Base-by-base conservation (phyloP, 1,140 invertebrate genomes). In the Drosophila serrata region DNA sequence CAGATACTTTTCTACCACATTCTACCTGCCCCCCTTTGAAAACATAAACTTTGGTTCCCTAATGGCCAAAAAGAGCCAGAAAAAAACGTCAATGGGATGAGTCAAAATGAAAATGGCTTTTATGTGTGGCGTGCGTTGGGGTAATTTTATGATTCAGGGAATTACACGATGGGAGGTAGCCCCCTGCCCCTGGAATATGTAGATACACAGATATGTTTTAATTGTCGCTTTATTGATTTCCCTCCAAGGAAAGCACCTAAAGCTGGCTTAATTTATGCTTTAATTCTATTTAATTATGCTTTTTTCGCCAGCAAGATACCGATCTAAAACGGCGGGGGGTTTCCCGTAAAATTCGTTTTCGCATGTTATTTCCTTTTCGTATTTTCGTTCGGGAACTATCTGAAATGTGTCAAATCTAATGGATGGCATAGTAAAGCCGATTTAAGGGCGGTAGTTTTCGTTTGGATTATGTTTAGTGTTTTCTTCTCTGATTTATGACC, bases 31-130 rank as follows among this genome's bases (percentile, higher is more conserved):
- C 46, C 58, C 58, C 19, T 55, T 17, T 42, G 11, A 22, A 53
- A 82, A 72, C 79, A 78, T 82, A 78, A 81, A 78, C 63, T 67
- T 67, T 46, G 57, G 57, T 40, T 75, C 70, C 62, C 62, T 76
- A 76, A 76, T 76, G 74, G 74, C 73, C 56, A 46, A 27, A 53
- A 46, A 33, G 17, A 27, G 29, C 3, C 51, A 19, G 27, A 17
- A 33, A 55, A 39, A 24, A 40, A 31, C 13, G 27, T 19, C 31
- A 8, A 33, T 51, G 75, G 81, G 45, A 61, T 72, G 75, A 61
- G 69, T 64, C 65, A 64, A 87, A 87, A 87, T 87, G 80, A 87
- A 87, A 87, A 87, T 87, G 84, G 84, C 77, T 87, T 87, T 87
- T 87, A 90, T 88, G 84, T 65, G 68, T 88, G 76, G 84, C 84